Percentiles rank a stretch among this genome's conserved stretches.
Conservation (phyloP, 2,888 invertebrate species). For the Eurytoma californica region DNA sequence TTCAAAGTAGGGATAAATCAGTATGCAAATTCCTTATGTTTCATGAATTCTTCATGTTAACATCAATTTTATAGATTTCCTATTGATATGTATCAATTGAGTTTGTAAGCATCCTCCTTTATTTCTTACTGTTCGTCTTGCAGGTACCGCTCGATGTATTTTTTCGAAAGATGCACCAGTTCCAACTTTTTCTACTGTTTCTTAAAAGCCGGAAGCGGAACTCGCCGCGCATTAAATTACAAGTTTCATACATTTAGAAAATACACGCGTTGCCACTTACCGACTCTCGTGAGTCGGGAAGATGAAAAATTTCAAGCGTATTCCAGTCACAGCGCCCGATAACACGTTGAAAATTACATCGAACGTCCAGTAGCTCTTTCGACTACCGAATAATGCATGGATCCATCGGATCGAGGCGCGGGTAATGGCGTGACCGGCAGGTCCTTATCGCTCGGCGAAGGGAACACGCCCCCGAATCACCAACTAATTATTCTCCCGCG, state of each 20-base stretch:
- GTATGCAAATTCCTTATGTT: too few species aligned
- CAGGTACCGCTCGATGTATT: too few species aligned
- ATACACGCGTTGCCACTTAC: too few species aligned
- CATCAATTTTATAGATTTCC: too few species aligned
- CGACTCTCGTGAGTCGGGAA: too few species aligned
- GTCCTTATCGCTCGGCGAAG: conserved; percentile 21
- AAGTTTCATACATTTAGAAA: not conserved
- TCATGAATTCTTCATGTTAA: too few species aligned
- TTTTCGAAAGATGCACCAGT: too few species aligned
- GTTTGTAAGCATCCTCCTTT: too few species aligned
- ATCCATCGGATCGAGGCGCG: not conserved
- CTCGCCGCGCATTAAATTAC: not conserved
- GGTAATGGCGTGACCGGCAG: conserved; percentile 1
- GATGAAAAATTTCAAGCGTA: not conserved
- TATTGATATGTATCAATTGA: too few species aligned
- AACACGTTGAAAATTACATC: conserved; percentile 35
- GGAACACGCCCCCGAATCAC: conserved; percentile 33
- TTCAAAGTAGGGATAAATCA: too few species aligned
- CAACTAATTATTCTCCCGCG: conserved; percentile 35
- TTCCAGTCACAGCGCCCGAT: conserved; percentile 12
- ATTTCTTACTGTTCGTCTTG: too few species aligned
- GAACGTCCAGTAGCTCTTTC: not conserved
- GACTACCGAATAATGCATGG: conserved; percentile 43
- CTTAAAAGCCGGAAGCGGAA: not conserved
- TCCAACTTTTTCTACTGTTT: not conserved